Percentiles rank a stretch among this genome's conserved stretches.
Evolutionary conservation across 2,797 vertebrate genomes (phyloP).

Genomic region (Florisuga fusca): DNA sequence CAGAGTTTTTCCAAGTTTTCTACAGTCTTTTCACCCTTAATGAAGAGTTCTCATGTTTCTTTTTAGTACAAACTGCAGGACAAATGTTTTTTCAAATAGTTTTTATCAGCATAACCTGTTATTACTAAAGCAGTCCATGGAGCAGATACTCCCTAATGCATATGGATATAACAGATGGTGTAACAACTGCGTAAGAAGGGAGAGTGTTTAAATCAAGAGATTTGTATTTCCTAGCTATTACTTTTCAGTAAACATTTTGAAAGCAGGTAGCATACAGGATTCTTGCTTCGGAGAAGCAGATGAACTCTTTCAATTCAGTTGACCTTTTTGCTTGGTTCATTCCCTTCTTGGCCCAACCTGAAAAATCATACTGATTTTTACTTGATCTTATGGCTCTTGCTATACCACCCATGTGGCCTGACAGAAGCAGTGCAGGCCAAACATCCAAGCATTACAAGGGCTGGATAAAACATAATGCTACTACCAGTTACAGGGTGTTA

Average conservation of each 20-base stretch:
- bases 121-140: not conserved
- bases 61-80: not conserved
- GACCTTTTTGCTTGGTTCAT: not conserved
- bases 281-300: not conserved
- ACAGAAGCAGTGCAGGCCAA: not conserved
- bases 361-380: not conserved
- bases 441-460: rapidly evolving
- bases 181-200: not conserved
- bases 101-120: not conserved
- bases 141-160: not conserved
- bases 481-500: too few relatives aligned
- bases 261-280: not conserved
- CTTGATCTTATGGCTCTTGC: not conserved
- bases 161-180: not conserved
- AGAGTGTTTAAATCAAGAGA: not conserved
- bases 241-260: not conserved
- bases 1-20: not conserved
- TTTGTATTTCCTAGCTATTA: not conserved
- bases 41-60: not conserved
- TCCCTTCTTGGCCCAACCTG: not conserved
- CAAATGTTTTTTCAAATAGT: not conserved
- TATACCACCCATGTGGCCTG: not conserved
- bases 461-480: not conserved
- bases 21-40: not conserved
- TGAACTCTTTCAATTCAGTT: not conserved